A percentile compares a stretch with the other conserved stretches of the same genome.
Evolutionary conservation across 2,888 invertebrate genomes (phyloP).

Genomic region (Pollenia angustigena): DNA sequence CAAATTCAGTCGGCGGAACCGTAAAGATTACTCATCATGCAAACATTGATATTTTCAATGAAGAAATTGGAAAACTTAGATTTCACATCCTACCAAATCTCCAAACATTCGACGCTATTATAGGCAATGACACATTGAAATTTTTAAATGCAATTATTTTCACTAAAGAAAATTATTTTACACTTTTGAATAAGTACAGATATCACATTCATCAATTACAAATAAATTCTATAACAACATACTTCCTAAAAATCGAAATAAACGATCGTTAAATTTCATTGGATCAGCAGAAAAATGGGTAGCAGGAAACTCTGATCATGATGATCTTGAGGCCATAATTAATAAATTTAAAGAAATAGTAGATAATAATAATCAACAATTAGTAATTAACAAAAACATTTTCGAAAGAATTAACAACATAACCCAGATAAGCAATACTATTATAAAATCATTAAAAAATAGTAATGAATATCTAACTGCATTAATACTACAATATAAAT

Average conservation of each 20-base stretch:
- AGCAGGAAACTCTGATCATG: neutral
- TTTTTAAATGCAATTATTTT: too few species aligned
- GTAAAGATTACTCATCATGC: constrained; percentile 59
- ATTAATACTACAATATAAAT: constrained; percentile 1
- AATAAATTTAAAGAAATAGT: neutral
- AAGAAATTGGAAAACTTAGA: neutral
- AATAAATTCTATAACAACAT: neutral
- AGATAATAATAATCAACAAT: neutral
- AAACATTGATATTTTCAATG: constrained; percentile 53
- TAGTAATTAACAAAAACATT: neutral
- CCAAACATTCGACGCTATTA: too few species aligned
- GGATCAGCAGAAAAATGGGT: neutral
- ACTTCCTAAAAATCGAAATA: too few species aligned
- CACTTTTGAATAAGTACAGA: neutral
- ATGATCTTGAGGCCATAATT: neutral
- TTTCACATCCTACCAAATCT: too few species aligned
- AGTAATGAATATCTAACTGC: neutral
- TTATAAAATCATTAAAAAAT: constrained; percentile 4
- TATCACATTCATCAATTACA: neutral
- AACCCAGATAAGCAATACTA: neutral
- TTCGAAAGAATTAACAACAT: constrained; percentile 4
- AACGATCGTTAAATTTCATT: neutral
- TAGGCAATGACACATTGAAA: too few species aligned
- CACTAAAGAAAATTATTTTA: too few species aligned
- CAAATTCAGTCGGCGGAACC: constrained; percentile 59